phyloP scores from a whole-genome alignment of 2,797 vertebrate species.

The Steatocranus sp. region DNA sequence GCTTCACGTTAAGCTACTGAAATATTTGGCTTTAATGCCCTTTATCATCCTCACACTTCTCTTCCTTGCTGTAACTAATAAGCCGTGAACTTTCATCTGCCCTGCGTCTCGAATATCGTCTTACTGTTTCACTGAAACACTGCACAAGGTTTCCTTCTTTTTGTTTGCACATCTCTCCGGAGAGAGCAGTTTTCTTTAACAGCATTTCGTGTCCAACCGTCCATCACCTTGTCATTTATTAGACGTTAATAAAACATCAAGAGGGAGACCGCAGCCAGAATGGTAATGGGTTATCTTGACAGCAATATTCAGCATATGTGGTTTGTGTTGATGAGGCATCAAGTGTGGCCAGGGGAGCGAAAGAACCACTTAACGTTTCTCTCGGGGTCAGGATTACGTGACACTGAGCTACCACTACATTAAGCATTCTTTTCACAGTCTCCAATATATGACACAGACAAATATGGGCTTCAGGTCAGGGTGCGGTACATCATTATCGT shows the following conservation, averaged over 20 bases:
- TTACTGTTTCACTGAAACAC: constrained; percentile 13
- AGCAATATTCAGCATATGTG: constrained; percentile 16
- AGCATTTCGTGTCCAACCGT: constrained; percentile 14
- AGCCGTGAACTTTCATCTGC: background rate
- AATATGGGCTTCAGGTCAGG: background rate
- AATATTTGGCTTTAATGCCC: constrained; percentile 1
- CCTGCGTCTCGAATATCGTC: background rate
- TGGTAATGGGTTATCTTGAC: background rate
- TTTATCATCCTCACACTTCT: background rate
- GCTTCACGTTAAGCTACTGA: background rate
- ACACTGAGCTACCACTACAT: background rate
- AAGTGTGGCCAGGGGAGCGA: background rate
- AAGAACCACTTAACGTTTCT: background rate
- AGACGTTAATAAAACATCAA: constrained; percentile 37
- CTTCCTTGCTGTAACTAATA: constrained; percentile 13
- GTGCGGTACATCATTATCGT: background rate
- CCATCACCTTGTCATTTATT: constrained; percentile 45
- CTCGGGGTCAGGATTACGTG: background rate
- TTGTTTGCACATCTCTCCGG: constrained; percentile 4
- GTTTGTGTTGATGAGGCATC: constrained; percentile 36
- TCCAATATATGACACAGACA: background rate
- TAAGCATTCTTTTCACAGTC: background rate
- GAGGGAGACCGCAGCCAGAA: background rate
- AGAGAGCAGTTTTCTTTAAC: constrained; percentile 8
- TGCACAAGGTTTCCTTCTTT: constrained; percentile 15